Evolutionary conservation across 2,888 invertebrate genomes (phyloP).

Genomic region (Brachyopa scutellaris): DNA sequence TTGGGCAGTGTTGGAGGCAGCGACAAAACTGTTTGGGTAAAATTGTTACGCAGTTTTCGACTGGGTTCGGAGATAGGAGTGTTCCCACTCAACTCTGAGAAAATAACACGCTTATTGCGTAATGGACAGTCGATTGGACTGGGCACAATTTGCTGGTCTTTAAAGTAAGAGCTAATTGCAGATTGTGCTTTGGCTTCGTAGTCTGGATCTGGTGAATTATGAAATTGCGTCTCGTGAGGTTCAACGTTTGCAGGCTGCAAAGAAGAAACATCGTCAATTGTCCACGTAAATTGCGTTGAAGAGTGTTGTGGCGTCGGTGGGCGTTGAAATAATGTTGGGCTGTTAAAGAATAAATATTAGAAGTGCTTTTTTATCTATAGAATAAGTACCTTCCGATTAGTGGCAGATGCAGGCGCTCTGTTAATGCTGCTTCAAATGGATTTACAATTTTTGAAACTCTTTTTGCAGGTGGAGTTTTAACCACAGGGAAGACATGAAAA

Average conservation of each 20-base stretch:
- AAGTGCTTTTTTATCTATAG: not conserved
- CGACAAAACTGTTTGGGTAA: conserved; percentile 84
- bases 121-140: conserved; percentile 81
- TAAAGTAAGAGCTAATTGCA: conserved; percentile 83
- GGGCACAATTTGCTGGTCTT: conserved; percentile 80
- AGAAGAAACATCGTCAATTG: conserved; percentile 86
- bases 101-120: conserved; percentile 79
- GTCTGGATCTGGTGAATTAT: conserved; percentile 83
- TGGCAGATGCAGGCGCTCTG: conserved; percentile 85
- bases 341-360: conserved; percentile 49
- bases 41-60: conserved; percentile 79
- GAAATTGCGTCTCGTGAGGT: conserved; percentile 83
- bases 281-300: conserved; percentile 85
- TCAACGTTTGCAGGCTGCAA: conserved; percentile 85
- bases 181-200: conserved; percentile 85
- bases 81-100: conserved; percentile 76
- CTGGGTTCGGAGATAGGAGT: conserved; percentile 78
- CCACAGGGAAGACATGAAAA: conserved; percentile 75
- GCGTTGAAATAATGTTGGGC: conserved; percentile 80
- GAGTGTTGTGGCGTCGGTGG: conserved; percentile 79
- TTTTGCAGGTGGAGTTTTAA: conserved; percentile 83
- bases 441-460: conserved; percentile 84
- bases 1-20: conserved; percentile 84
- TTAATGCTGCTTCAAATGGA: conserved; percentile 85
- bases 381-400: conserved; percentile 85